Base-by-base conservation (phyloP, 1,140 invertebrate species). In the Cardiocondyla obscurior region DNA sequence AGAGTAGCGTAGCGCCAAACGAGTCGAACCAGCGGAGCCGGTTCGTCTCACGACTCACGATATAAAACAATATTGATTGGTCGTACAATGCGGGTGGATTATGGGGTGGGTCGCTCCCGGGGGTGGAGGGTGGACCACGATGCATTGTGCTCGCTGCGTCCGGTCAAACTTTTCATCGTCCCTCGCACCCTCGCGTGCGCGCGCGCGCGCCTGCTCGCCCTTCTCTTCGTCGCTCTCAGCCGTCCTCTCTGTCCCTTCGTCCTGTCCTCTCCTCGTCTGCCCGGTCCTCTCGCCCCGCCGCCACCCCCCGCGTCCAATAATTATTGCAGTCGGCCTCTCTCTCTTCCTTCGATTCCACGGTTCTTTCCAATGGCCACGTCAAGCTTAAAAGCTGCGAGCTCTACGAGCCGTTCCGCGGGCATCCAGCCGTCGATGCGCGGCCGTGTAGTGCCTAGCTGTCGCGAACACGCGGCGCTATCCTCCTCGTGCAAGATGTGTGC, bases 151-250 rank as follows among this genome's bases (percentile, higher is more conserved):
- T 82, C 85, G 83, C 86, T 87, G 87, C 91, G 90, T 92, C 91
- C 90, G 91, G 92, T 93, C 92, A 93, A 93, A 93, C 91, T 93
- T 93, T 93, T 92, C 91, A 92, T 91, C 89, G 87, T 91, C 85
- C 86, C 85, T 88, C 77, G 88, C 85, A 85, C 79, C 85, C 83
- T 88, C 83, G 85, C 85, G 49, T 12, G 49, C 57, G 58, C 57
- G 72, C 81, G 60, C 62, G 42, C 77, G 44, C 72, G 36, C 74
- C 33, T 67, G 55, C 70, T 83, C 62, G 51, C 82, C 62, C 65
- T 79, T 77, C 79, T 83, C 81, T 83, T 10, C 58, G 74, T 85
- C 64, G 67, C 62, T 87, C 55, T 84, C 73, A 77, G 49, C 72
- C 67, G 53, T 58, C 84, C 73, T 82, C 82, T 82, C 53, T 84